These are phyloP conservation scores for Napeogenes inachia DNA, from an alignment of 2,888 invertebrate genomes.

Conservation along the genomic window DNA sequence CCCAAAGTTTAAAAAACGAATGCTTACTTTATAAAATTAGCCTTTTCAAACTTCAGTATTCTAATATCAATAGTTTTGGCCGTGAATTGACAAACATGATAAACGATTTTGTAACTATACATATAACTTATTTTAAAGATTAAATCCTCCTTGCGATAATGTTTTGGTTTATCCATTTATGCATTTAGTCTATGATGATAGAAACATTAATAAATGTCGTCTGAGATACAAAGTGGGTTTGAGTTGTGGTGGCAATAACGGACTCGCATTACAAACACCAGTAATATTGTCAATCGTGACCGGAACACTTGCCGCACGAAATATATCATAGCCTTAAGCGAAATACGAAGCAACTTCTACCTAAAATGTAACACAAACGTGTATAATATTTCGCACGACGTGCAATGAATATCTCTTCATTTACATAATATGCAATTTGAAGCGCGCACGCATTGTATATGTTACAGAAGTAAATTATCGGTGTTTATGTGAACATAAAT, in stretches of 20 bases:
- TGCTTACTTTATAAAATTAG: too few species aligned
- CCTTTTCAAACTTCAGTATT: too few species aligned
- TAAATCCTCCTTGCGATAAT: too few species aligned
- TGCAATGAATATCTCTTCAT: conserved; percentile 12
- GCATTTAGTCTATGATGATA: not conserved
- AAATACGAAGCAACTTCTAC: conserved; percentile 34
- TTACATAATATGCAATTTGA: conserved; percentile 10
- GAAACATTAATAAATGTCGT: not conserved
- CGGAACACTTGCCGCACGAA: conserved; percentile 49
- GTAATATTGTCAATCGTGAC: conserved; percentile 50
- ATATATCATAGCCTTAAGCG: conserved; percentile 44
- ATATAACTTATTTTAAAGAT: too few species aligned
- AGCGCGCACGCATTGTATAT: conserved; percentile 20
- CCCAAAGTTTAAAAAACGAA: too few species aligned
- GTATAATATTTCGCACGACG: conserved; percentile 6
- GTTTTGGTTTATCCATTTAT: not conserved
- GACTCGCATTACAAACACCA: conserved; percentile 31
- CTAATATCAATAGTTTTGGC: too few species aligned
- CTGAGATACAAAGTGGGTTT: conserved; percentile 10
- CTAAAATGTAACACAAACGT: conserved; percentile 12
- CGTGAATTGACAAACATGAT: too few species aligned
- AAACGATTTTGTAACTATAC: too few species aligned
- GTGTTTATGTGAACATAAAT: conserved; percentile 24
- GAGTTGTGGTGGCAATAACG: conserved; percentile 11
- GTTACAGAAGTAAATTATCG: conserved; percentile 18